Evolutionary conservation across 2,797 vertebrate species (phyloP), one percentile per base, ranked within the genome.

Genomic region (Diplodus puntazzo): DNA sequence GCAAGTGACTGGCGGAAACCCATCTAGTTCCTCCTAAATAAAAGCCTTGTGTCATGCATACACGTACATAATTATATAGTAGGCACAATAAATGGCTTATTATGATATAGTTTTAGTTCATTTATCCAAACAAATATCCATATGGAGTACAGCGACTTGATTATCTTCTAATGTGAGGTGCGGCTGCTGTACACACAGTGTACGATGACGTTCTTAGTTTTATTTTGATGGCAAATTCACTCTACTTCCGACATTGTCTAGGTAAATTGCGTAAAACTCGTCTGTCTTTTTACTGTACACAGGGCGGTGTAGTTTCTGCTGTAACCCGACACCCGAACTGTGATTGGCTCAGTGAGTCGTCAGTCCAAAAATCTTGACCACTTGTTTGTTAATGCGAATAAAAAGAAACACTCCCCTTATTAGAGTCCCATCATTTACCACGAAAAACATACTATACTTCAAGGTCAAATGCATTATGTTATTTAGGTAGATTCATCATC

Each of bases 281-380:
- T 11, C 14, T 8, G n/a, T 23, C 57, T 11, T 5, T 21, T 57
- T 0, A 21, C 13, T 45, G 42, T 0, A 27, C 39, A 25, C 0
- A 23, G 21, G 60, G 50, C 50, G 55, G 10, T 9, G 9, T 39
- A 39, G 39, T 39, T 39, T 39, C 39, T 39, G 39, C 10, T 39
- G 39, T 39, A 10, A 11, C 10, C 55, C 18, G 27, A 52, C 25
- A 59, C 12, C 11, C 7, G 23, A 4, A 4, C 18, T 67, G 1
- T 80, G 61, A 77, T 58, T 74, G 69, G 1, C 6, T 70, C 0
- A n/a, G 0, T n/a, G 34, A 71, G 39, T 2, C 48, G 34, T 74
- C 55, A 18, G 25, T 77, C 43, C n/a, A 34, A 62, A 13, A 0
- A 9, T 17, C 11, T 58, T 43, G 48, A 70, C 82, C 76, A 88